Base-by-base conservation (phyloP, 2,113 vertebrate species). In the Onychostruthus taczanowskii region DNA sequence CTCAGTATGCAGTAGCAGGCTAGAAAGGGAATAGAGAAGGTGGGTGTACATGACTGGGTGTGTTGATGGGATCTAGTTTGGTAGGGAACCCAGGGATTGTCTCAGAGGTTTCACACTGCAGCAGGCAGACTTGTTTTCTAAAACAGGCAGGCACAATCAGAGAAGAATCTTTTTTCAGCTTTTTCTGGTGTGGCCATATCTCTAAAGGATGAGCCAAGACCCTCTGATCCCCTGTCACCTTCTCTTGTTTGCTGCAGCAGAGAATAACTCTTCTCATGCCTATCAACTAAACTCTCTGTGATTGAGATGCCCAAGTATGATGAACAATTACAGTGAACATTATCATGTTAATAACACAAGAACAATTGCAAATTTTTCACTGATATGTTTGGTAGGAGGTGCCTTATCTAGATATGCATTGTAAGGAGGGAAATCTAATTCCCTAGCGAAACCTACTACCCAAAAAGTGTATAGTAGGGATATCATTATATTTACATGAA, bases 1-100 rank as follows among this genome's bases (percentile, higher is more conserved):
- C 43, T 46, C 16, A 33, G 16, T 3, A 1, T 4, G 8, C 14
- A 63, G 22, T 0, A 2, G 35, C 3, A 15, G 19, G 49, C 37
- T 6, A 26, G 55, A 37, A 87, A 41, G 28, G 11, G 24, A 66
- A 44, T 16, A 44, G 8, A 61, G 30, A 86, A 73, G 28, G 7
- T 37, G 13, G 30, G 5, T 67, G 13, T 39, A 28, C 8, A 9
- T 17, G 14, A 37, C 20, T 28, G 31, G 37, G 10, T 2, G 8
- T 1, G 0, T 24, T 52, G 7, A 23, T 47, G 49, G 27, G 10
- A 23, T 49, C 28, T 31, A 18, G 11, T 30, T 69, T 18, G n/a
- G 13, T 3, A n/a, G 37, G 22, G n/a, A 27, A 24, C 18, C 46
- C 1, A 9, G 6, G 35, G 17, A 19, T 35, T 50, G 31, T 16